A percentile compares a stretch with the other conserved stretches of the same genome.
Conservation (phyloP, 2,797 vertebrate genomes). For the Sebastes oblongus region DNA sequence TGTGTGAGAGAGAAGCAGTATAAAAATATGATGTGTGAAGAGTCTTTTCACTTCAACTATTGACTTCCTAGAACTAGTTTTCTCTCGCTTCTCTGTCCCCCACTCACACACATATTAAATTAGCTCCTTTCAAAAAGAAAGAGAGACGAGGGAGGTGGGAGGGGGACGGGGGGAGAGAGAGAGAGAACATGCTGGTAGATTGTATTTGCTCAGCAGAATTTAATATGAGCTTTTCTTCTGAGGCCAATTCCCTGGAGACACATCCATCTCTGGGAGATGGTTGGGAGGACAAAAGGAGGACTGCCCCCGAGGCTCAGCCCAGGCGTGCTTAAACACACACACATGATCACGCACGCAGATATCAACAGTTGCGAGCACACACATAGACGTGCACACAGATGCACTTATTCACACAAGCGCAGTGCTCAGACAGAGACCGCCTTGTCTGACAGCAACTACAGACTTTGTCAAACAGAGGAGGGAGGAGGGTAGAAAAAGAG, state of each 20-base stretch:
- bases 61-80: neutral
- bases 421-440: slow-evolving; percentile 78
- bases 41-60: neutral
- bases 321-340: slow-evolving; percentile 58
- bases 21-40: slow-evolving; percentile 5
- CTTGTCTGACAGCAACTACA: slow-evolving; percentile 80
- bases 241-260: slow-evolving; percentile 81
- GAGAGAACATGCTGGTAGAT: slow-evolving; percentile 62
- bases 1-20: slow-evolving; percentile 4
- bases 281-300: slow-evolving; percentile 81
- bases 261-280: slow-evolving; percentile 84
- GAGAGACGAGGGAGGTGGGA: neutral
- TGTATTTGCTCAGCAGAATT: slow-evolving; percentile 87
- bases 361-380: slow-evolving; percentile 73
- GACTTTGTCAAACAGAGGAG: slow-evolving; percentile 70
- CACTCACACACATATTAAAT: slow-evolving; percentile 40
- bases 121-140: slow-evolving; percentile 47
- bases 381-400: slow-evolving; percentile 45
- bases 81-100: neutral
- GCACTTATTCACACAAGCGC: slow-evolving; percentile 68
- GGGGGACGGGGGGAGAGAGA: too few species aligned
- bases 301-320: slow-evolving; percentile 74
- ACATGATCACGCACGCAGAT: slow-evolving; percentile 49
- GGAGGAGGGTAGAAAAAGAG: slow-evolving; percentile 48
- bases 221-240: slow-evolving; percentile 84